These are phyloP conservation scores for Adelges cooleyi DNA, from an alignment of 1,140 invertebrate species.

Conservation along the genomic window DNA sequence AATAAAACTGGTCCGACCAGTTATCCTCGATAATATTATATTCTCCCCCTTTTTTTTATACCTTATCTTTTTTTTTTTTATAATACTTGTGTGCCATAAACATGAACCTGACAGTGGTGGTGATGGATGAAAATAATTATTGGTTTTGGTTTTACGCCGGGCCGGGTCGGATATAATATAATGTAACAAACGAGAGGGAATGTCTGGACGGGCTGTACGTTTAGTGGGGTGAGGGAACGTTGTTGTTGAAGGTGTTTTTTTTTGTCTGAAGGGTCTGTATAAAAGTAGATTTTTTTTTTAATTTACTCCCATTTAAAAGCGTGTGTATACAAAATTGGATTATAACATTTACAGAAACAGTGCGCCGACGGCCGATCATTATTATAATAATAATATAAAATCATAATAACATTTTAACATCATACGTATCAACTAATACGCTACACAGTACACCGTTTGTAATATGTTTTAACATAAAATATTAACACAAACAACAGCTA, in stretches of 20 bases:
- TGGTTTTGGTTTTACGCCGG: too few relatives aligned
- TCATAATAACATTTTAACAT: too few relatives aligned
- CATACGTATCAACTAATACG: too few relatives aligned
- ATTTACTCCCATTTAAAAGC: too few relatives aligned
- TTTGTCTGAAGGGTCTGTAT: background rate
- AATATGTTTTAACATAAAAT: too few relatives aligned
- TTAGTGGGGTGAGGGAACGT: background rate
- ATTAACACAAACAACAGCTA: too few relatives aligned
- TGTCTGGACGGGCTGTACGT: background rate
- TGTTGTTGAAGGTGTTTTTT: background rate
- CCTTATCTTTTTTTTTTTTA: background rate
- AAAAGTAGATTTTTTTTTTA: background rate
- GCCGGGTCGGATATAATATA: too few relatives aligned
- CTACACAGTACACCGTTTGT: too few relatives aligned
- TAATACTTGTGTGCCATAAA: background rate
- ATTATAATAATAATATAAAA: too few relatives aligned
- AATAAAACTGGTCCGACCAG: constrained; percentile 12
- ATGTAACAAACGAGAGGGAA: background rate
- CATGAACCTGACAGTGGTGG: constrained; percentile 30
- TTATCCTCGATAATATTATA: background rate
- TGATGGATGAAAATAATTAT: constrained; percentile 34
- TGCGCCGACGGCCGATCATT: too few relatives aligned
- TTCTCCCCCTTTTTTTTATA: background rate
- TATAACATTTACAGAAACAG: too few relatives aligned
- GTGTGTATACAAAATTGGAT: too few relatives aligned